These are phyloP conservation scores for Anolis sagrei DNA, from an alignment of 2,113 vertebrate species.

Conservation along the genomic window DNA sequence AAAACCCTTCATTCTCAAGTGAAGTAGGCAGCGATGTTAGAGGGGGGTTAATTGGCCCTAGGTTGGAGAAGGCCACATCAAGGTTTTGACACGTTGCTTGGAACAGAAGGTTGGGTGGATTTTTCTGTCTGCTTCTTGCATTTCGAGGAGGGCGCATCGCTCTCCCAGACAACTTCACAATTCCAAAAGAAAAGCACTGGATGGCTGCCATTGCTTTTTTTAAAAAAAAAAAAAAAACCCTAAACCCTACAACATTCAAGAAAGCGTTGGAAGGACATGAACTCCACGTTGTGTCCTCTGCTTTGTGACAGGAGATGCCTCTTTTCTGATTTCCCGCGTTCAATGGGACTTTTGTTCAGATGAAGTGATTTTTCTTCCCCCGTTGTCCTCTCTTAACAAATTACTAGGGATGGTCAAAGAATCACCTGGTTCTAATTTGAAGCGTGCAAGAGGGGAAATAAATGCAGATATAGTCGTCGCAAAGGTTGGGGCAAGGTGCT, in stretches of 20 bases:
- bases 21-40: neutral
- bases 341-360: neutral
- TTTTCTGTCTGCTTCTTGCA: neutral
- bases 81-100: neutral
- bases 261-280: neutral
- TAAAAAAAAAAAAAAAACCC: neutral
- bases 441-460: neutral
- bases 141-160: neutral
- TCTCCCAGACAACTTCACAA: slow-evolving; percentile 15
- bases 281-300: neutral
- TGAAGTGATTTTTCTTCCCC: neutral
- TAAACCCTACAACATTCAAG: neutral
- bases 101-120: neutral
- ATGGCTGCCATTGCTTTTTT: slow-evolving; percentile 5
- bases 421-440: neutral
- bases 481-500: neutral
- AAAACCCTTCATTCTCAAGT: neutral
- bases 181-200: neutral
- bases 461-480: neutral
- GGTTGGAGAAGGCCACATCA: neutral
- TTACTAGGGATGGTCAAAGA: neutral
- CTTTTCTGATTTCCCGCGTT: slow-evolving; percentile 1
- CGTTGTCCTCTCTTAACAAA: neutral
- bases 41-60: neutral
- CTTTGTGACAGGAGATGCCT: neutral